Conservation (phyloP, 2,888 invertebrate species). For the Taenaris catops region DNA sequence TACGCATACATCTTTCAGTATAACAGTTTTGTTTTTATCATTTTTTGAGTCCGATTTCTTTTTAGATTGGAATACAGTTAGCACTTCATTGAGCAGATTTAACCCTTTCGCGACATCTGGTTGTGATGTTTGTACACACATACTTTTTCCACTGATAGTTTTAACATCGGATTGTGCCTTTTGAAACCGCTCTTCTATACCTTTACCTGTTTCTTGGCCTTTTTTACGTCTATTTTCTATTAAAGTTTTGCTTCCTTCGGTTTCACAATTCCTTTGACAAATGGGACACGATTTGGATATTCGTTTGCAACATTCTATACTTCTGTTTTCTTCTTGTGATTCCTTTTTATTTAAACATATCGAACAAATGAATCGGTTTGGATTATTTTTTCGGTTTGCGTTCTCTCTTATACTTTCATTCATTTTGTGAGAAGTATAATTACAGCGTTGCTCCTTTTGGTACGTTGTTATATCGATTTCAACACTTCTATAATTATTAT, state of each 20-base stretch:
- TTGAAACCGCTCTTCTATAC: background rate
- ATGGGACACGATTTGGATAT: slow-evolving; percentile 37
- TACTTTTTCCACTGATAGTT: slow-evolving; percentile 29
- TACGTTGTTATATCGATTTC: slow-evolving; percentile 51
- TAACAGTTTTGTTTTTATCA: slow-evolving; percentile 29
- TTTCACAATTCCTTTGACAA: slow-evolving; percentile 32
- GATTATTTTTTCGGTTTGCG: slow-evolving; percentile 16
- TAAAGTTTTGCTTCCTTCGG: slow-evolving; percentile 15
- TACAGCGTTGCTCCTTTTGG: slow-evolving; percentile 21
- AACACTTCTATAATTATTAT: slow-evolving; percentile 35
- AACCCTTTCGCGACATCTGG: slow-evolving; percentile 43
- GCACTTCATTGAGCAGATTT: slow-evolving; percentile 56
- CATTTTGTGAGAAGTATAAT: slow-evolving; percentile 18
- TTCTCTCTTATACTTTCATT: slow-evolving; percentile 24
- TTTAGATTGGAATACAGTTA: slow-evolving; percentile 57
- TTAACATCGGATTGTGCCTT: background rate
- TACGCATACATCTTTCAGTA: slow-evolving; percentile 46
- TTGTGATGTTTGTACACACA: slow-evolving; percentile 40
- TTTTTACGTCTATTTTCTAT: slow-evolving; percentile 15
- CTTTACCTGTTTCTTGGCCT: slow-evolving; percentile 6
- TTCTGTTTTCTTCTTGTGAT: slow-evolving; percentile 20
- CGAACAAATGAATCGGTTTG: slow-evolving; percentile 43
- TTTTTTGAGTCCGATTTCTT: slow-evolving; percentile 34
- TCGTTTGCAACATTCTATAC: slow-evolving; percentile 26
- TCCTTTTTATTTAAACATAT: slow-evolving; percentile 45